A percentile compares a stretch with the other conserved stretches of the same genome.
phyloP scores from a whole-genome alignment of 2,113 vertebrate species.

The human (Homo sapiens) region DNA sequence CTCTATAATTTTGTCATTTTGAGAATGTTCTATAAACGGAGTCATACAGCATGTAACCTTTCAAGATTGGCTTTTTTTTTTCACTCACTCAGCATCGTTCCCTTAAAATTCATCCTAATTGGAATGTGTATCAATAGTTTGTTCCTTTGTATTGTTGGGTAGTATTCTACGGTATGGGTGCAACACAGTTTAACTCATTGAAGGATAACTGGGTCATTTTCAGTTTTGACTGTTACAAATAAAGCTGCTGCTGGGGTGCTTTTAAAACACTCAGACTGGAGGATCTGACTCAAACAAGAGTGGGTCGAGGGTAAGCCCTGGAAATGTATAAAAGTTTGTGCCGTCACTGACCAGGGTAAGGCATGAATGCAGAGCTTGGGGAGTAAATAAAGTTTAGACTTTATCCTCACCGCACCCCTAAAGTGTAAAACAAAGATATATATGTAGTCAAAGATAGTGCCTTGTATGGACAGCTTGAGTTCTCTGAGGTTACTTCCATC shows the following conservation, averaged over 20 bases:
- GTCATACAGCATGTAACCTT: neutral
- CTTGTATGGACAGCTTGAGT: too few relatives aligned
- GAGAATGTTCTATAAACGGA: neutral
- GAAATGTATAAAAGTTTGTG: neutral
- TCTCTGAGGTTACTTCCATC: neutral
- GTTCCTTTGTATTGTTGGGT: neutral
- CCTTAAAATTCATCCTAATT: neutral
- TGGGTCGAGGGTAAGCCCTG: neutral
- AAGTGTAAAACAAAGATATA: neutral
- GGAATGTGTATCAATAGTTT: accelerated
- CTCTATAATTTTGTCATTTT: neutral
- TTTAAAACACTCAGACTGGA: neutral
- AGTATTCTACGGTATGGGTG: neutral
- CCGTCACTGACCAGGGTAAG: accelerated
- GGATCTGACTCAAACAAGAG: neutral
- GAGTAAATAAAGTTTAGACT: neutral
- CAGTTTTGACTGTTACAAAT: neutral
- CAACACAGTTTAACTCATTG: neutral
- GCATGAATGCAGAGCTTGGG: neutral
- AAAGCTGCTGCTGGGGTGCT: neutral
- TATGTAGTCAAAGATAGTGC: too few relatives aligned
- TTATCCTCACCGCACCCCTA: neutral
- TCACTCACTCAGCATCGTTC: neutral
- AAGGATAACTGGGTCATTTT: neutral
- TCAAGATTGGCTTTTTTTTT: neutral